phyloP scores from a whole-genome alignment of 2,113 vertebrate species.

The Tauraco erythrolophus region DNA sequence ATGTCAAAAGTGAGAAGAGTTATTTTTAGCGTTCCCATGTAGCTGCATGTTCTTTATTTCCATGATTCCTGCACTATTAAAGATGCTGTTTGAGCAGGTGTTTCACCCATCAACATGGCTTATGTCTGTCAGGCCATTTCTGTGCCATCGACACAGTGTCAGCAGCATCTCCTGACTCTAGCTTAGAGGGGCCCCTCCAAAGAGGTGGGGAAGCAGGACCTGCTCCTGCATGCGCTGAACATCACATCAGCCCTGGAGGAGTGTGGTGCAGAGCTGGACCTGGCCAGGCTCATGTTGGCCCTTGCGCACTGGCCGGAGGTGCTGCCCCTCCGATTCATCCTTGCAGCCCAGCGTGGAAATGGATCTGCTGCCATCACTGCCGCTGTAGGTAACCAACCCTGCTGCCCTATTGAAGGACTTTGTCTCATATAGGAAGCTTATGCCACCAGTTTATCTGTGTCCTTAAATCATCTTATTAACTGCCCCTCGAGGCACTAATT shows the following conservation, averaged over 20 bases:
- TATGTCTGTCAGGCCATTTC: not conserved
- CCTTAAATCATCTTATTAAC: not conserved
- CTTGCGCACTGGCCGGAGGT: not conserved
- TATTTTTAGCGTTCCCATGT: not conserved
- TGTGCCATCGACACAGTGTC: fast-evolving
- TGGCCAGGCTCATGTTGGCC: fast-evolving
- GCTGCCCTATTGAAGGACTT: not conserved
- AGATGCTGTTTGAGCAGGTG: not conserved
- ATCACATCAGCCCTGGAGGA: not conserved
- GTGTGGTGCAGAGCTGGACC: not conserved
- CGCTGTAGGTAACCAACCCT: too few species aligned
- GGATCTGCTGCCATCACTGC: not conserved
- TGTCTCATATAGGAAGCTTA: not conserved
- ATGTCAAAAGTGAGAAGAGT: not conserved
- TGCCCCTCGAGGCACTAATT: not conserved
- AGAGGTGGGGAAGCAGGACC: fast-evolving
- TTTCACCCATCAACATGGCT: not conserved
- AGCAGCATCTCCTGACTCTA: not conserved
- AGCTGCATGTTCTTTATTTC: not conserved
- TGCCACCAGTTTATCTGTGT: not conserved
- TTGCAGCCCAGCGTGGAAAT: not conserved
- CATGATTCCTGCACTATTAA: not conserved
- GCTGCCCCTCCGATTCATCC: not conserved
- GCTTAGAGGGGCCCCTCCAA: not conserved
- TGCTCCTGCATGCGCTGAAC: fast-evolving